Percentiles rank a stretch among this genome's conserved stretches.
Evolutionary conservation across 2,888 invertebrate genomes (phyloP).

Genomic region (Melanotus villosus): DNA sequence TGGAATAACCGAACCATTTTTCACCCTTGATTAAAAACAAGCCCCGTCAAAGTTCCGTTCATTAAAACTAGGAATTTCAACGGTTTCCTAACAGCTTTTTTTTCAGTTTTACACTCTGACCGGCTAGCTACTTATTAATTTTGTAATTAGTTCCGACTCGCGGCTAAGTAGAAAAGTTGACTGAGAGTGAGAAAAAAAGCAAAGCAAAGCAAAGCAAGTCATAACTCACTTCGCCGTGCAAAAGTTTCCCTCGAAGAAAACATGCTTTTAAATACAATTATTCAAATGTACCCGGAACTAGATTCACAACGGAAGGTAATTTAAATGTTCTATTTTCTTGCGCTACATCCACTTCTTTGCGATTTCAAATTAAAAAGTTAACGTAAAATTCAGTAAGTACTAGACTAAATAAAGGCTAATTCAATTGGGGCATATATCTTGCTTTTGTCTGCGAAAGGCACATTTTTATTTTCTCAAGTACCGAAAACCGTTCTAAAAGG

Average conservation of each 20-base stretch:
- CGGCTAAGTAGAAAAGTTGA: slow-evolving; percentile 42
- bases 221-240: slow-evolving; percentile 9
- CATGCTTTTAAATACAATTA: slow-evolving; percentile 29
- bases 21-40: slow-evolving; percentile 59
- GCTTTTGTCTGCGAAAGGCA: slow-evolving; percentile 5
- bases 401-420: slow-evolving; percentile 45
- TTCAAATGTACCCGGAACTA: slow-evolving; percentile 30
- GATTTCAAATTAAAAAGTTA: slow-evolving; percentile 46
- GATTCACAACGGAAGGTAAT: slow-evolving; percentile 33
- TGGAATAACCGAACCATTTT: slow-evolving; percentile 57
- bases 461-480: slow-evolving; percentile 25
- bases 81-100: slow-evolving; percentile 20
- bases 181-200: slow-evolving; percentile 7
- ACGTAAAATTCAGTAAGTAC: slow-evolving; percentile 38
- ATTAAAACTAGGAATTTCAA: slow-evolving; percentile 47
- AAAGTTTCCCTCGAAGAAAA: slow-evolving; percentile 24
- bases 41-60: slow-evolving; percentile 57
- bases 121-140: slow-evolving; percentile 42
- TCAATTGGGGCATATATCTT: slow-evolving; percentile 46
- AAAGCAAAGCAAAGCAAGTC: slow-evolving; percentile 14
- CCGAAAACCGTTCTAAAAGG: slow-evolving; percentile 17
- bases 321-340: slow-evolving; percentile 37
- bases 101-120: slow-evolving; percentile 25
- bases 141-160: slow-evolving; percentile 46
- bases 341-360: slow-evolving; percentile 24